Percentiles rank a stretch among this genome's conserved stretches.
These are phyloP conservation scores for Scylla paramamosain DNA, from an alignment of 1,140 invertebrate species.

Conservation along the genomic window DNA sequence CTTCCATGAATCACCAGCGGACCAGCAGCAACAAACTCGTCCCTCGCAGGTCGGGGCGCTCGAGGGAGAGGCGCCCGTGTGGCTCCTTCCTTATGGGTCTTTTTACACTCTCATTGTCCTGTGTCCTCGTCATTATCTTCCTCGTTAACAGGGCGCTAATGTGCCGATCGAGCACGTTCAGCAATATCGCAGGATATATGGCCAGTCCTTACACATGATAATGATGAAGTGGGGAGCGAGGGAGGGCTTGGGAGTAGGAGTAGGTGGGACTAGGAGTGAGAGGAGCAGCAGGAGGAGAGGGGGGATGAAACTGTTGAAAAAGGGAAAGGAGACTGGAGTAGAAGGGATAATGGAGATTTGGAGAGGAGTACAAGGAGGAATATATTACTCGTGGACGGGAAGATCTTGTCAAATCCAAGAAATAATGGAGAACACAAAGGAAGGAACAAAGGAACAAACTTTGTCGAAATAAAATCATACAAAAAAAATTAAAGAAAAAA, in stretches of 20 bases:
- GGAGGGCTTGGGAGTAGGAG: background rate
- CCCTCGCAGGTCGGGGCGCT: background rate
- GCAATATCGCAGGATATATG: slow-evolving; percentile 73
- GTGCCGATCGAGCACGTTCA: slow-evolving; percentile 73
- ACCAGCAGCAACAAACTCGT: slow-evolving; percentile 26
- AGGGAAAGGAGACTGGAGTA: background rate
- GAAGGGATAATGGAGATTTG: background rate
- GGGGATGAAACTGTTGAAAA: background rate
- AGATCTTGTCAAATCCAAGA: background rate
- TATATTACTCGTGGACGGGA: no score
- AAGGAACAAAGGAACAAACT: background rate
- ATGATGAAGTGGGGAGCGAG: slow-evolving; percentile 57
- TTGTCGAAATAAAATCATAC: background rate
- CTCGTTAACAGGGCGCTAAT: slow-evolving; percentile 74
- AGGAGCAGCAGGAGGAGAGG: no score
- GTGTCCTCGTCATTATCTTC: slow-evolving; percentile 70
- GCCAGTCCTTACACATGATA: slow-evolving; percentile 58
- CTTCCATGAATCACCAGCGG: slow-evolving; percentile 43
- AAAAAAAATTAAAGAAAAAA: background rate
- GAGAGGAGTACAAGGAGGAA: background rate
- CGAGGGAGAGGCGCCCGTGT: slow-evolving; percentile 31
- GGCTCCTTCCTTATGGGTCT: slow-evolving; percentile 41
- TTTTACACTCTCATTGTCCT: slow-evolving; percentile 58
- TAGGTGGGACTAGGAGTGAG: no score
- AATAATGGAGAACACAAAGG: background rate